These are phyloP conservation scores for Adelognathus sp. DNA, from an alignment of 2,888 invertebrate species.

Conservation along the genomic window DNA sequence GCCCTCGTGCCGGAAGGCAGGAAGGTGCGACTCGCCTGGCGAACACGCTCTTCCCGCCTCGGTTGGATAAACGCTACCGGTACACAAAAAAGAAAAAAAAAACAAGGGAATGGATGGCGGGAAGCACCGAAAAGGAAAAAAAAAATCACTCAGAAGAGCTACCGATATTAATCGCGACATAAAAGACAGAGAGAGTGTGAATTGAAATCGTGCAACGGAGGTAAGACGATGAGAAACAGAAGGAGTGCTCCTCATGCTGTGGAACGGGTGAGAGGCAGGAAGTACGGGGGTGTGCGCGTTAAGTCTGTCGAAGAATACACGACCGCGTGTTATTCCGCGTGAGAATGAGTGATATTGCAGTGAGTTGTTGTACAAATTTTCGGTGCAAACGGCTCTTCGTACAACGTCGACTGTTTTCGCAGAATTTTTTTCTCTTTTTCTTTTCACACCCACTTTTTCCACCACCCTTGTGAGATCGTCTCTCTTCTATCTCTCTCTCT, in stretches of 20 bases:
- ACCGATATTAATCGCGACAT: slow-evolving; percentile 31
- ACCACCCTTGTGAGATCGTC: neutral
- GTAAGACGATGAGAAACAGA: slow-evolving; percentile 65
- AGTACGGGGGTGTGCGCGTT: slow-evolving; percentile 63
- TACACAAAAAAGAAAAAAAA: slow-evolving; percentile 66
- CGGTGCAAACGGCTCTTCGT: slow-evolving; percentile 14
- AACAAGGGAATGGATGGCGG: neutral
- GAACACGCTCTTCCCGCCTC: slow-evolving; percentile 18
- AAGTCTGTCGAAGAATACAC: slow-evolving; percentile 56
- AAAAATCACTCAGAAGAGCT: slow-evolving; percentile 19
- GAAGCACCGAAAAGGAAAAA: slow-evolving; percentile 48
- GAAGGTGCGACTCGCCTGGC: slow-evolving; percentile 61
- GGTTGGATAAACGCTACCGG: slow-evolving; percentile 49
- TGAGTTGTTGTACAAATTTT: slow-evolving; percentile 48
- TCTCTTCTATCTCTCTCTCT: neutral
- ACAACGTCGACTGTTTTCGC: slow-evolving; percentile 42
- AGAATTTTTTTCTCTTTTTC: neutral
- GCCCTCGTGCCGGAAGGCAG: slow-evolving; percentile 57
- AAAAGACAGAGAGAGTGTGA: slow-evolving; percentile 21
- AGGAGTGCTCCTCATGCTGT: slow-evolving; percentile 30
- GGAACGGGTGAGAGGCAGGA: slow-evolving; percentile 47
- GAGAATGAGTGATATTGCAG: slow-evolving; percentile 65
- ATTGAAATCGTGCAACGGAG: slow-evolving; percentile 25
- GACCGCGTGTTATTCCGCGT: slow-evolving; percentile 62
- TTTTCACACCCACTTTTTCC: slow-evolving; percentile 9